Evolutionary conservation across 1,140 invertebrate species (phyloP).

Genomic region (Meloidogyne hapla): DNA sequence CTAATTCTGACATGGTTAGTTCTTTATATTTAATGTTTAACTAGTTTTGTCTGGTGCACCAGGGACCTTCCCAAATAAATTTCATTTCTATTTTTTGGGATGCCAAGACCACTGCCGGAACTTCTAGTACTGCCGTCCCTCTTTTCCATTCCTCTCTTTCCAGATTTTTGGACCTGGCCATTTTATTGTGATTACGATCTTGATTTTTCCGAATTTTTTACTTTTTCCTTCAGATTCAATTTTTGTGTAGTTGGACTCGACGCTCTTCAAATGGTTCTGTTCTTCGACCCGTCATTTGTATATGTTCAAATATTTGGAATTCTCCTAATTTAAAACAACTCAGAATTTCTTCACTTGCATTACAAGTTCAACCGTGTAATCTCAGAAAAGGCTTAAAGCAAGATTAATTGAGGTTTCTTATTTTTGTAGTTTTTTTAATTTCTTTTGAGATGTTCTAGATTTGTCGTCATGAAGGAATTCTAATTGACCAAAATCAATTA

Average conservation of each 20-base stretch:
- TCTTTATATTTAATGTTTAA: too few species aligned
- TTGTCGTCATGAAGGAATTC: background rate
- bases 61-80: too few species aligned
- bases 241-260: constrained; percentile 10
- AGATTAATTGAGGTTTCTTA: constrained; percentile 16
- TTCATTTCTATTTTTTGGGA: too few species aligned
- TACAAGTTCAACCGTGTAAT: constrained; percentile 19
- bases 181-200: background rate
- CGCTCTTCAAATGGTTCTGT: background rate
- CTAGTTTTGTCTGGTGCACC: too few species aligned
- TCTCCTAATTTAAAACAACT: constrained; percentile 14
- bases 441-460: constrained; percentile 11
- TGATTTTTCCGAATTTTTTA: background rate
- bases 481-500: constrained; percentile 11
- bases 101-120: too few species aligned
- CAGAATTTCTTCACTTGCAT: background rate
- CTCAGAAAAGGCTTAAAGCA: background rate
- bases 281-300: constrained; percentile 17
- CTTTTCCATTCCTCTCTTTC: too few species aligned
- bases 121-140: too few species aligned
- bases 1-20: constrained; percentile 23
- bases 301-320: constrained; percentile 13
- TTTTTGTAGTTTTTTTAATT: constrained; percentile 9
- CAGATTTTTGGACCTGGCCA: too few species aligned
- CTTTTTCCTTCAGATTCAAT: constrained; percentile 14